Evolutionary conservation across 2,888 invertebrate genomes (phyloP).

Genomic region (Diarsia rubi): DNA sequence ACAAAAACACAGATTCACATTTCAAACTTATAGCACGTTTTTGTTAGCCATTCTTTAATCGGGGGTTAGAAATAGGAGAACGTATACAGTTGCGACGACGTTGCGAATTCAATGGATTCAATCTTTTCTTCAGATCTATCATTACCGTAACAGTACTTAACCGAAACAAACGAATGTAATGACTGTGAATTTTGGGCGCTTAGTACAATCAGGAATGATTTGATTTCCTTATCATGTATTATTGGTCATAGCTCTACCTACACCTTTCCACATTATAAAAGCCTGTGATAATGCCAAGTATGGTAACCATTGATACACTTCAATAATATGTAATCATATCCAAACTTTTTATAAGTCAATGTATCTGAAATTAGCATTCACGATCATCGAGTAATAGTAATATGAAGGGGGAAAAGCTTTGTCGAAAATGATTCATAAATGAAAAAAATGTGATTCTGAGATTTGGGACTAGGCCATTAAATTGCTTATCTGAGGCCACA

Average conservation of each 20-base stretch:
- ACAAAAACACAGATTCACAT: not conserved
- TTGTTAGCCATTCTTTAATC: not conserved
- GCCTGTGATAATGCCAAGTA: slow-evolving; percentile 3
- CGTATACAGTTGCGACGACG: not conserved
- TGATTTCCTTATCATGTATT: slow-evolving; percentile 13
- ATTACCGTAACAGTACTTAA: not conserved
- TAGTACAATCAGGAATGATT: not conserved
- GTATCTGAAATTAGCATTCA: not conserved
- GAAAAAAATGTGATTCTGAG: not conserved
- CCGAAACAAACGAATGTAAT: slow-evolving; percentile 3
- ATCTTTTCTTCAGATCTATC: not conserved
- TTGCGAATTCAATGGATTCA: not conserved
- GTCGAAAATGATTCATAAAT: not conserved
- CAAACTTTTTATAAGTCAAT: not conserved
- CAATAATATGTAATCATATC: not conserved
- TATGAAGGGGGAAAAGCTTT: not conserved
- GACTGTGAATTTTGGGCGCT: not conserved
- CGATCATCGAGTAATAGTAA: not conserved
- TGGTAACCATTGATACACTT: slow-evolving; percentile 1
- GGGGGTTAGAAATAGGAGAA: not conserved
- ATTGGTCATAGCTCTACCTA: not conserved
- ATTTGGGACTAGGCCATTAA: not conserved
- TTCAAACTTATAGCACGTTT: not conserved
- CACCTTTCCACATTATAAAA: slow-evolving; percentile 11
- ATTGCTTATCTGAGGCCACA: not conserved